phyloP scores from a whole-genome alignment of 2,888 invertebrate species.

The Amorpha juglandis region DNA sequence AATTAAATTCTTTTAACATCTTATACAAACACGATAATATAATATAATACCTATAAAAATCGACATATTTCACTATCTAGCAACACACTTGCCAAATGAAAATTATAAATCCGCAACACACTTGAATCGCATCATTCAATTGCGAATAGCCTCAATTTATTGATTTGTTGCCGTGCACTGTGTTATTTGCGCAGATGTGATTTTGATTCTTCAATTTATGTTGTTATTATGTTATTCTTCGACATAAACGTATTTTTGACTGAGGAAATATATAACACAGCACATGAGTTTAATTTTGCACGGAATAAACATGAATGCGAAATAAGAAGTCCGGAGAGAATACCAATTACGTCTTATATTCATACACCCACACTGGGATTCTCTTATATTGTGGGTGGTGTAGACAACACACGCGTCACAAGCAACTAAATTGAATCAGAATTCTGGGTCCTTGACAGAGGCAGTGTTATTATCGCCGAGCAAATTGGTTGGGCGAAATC shows the following conservation, averaged over 20 bases:
- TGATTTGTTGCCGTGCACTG: constrained; percentile 37
- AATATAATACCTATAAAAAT: not conserved
- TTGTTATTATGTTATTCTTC: too few species aligned
- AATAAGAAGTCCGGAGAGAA: not conserved
- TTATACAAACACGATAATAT: too few species aligned
- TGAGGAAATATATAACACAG: not conserved
- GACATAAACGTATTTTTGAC: too few species aligned
- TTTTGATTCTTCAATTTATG: constrained; percentile 1
- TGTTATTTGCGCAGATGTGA: constrained; percentile 13
- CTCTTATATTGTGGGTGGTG: not conserved
- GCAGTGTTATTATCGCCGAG: not conserved
- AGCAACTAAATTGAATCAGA: not conserved
- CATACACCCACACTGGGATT: constrained; percentile 12
- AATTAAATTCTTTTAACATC: too few species aligned
- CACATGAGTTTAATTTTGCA: not conserved
- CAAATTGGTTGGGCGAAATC: not conserved
- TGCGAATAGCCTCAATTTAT: constrained; percentile 37
- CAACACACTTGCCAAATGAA: constrained; percentile 27
- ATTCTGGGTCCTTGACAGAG: too few species aligned
- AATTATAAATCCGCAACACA: constrained; percentile 37
- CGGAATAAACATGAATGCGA: not conserved
- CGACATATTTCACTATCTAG: not conserved
- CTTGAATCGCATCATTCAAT: constrained; percentile 38
- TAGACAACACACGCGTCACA: not conserved
- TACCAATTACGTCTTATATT: constrained; percentile 9